Conservation (phyloP, 2,888 invertebrate genomes). For the Clistopyga incitator region DNA sequence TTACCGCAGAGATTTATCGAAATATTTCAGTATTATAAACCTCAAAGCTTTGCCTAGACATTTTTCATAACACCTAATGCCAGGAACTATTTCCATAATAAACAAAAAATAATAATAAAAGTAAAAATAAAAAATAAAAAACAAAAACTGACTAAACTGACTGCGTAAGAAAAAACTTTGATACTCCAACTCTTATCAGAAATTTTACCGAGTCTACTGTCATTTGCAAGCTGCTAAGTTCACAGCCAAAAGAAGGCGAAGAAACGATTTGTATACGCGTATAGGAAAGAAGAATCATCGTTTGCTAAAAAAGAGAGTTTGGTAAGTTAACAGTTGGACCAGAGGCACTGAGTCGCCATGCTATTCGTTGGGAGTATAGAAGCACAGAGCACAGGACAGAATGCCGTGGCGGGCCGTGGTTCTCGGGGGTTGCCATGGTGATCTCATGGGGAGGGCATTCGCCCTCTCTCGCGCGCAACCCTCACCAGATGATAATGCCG, state of each 20-base stretch:
- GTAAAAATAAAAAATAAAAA: no score
- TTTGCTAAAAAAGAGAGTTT: slow-evolving; percentile 72
- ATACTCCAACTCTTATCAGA: background rate
- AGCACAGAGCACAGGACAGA: slow-evolving; percentile 81
- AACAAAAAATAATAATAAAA: no score
- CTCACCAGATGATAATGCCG: slow-evolving; percentile 82
- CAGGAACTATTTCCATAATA: background rate
- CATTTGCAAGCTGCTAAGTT: background rate
- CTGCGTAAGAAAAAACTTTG: background rate
- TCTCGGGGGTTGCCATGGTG: slow-evolving; percentile 83
- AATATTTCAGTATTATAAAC: slow-evolving; percentile 18
- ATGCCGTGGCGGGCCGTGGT: slow-evolving; percentile 79
- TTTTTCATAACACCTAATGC: background rate
- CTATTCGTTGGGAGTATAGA: slow-evolving; percentile 69
- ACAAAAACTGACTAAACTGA: background rate
- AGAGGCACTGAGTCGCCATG: slow-evolving; percentile 77
- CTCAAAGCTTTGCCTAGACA: background rate
- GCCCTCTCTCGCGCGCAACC: slow-evolving; percentile 79
- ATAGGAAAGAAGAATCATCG: slow-evolving; percentile 71
- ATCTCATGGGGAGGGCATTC: slow-evolving; percentile 80
- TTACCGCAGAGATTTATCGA: slow-evolving; percentile 6
- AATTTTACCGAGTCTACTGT: background rate
- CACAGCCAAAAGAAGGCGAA: background rate
- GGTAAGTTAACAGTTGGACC: slow-evolving; percentile 75
- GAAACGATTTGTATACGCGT: slow-evolving; percentile 65